These are phyloP conservation scores for Muscicapa adusta DNA, from an alignment of 2,113 vertebrate species.

Conservation along the genomic window DNA sequence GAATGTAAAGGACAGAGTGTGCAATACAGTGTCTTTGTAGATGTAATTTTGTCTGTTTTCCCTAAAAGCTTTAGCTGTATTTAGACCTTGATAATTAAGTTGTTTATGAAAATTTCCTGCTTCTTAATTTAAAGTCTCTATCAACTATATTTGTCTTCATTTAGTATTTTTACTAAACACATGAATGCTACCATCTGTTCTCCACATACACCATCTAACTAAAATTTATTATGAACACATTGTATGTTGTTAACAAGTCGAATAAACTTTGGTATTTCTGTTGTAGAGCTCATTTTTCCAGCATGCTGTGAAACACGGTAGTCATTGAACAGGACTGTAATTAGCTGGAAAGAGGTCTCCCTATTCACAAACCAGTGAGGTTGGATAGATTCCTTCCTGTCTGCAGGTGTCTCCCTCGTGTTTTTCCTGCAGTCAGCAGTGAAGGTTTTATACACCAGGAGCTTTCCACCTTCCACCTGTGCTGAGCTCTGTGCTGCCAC, in stretches of 20 bases:
- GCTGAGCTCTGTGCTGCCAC: background rate
- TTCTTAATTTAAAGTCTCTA: conserved; percentile 28
- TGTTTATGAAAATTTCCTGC: conserved; percentile 6
- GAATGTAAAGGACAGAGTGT: background rate
- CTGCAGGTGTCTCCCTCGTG: background rate
- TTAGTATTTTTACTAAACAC: conserved; percentile 34
- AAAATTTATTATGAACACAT: background rate
- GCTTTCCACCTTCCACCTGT: background rate
- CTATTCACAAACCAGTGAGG: background rate
- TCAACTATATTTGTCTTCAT: conserved; percentile 28
- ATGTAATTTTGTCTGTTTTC: background rate
- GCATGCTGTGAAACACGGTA: background rate
- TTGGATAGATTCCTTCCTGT: background rate
- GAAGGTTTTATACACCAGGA: background rate
- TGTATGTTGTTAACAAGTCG: background rate
- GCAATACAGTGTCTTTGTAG: background rate
- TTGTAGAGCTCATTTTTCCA: background rate
- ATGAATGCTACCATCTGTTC: background rate
- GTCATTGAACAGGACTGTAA: background rate
- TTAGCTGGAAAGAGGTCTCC: background rate
- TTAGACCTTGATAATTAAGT: conserved; percentile 5
- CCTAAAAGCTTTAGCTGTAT: background rate
- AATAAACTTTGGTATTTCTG: background rate
- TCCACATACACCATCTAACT: background rate
- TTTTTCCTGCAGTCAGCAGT: background rate